These are phyloP conservation scores for Antechinus flavipes DNA, from an alignment of 2,113 vertebrate genomes.

Conservation along the genomic window DNA sequence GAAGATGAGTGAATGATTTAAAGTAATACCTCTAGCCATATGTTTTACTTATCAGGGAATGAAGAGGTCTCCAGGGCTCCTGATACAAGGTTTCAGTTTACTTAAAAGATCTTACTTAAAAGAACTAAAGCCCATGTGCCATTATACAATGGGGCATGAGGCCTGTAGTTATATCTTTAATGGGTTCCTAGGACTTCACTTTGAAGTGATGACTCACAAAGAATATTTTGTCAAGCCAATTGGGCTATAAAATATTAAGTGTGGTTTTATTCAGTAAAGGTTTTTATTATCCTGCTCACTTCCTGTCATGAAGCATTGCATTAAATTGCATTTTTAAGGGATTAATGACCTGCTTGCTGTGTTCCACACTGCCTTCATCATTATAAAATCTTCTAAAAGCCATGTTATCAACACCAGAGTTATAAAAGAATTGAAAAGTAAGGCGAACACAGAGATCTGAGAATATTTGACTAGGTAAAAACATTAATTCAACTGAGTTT, in stretches of 20 bases:
- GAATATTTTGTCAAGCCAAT: constrained; percentile 83
- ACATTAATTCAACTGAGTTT: constrained; percentile 59
- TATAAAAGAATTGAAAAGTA: constrained; percentile 73
- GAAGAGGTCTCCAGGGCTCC: constrained; percentile 52
- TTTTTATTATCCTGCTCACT: constrained; percentile 86
- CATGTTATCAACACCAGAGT: constrained; percentile 74
- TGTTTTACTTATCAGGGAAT: constrained; percentile 62
- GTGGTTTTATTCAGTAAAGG: constrained; percentile 84
- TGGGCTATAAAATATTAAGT: constrained; percentile 84
- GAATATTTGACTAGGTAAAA: constrained; percentile 2
- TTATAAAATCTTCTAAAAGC: constrained; percentile 78
- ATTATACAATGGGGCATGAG: constrained; percentile 62
- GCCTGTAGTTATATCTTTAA: constrained; percentile 77
- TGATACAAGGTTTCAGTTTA: constrained; percentile 51
- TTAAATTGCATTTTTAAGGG: constrained; percentile 84
- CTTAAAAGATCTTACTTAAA: constrained; percentile 70
- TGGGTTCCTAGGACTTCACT: constrained; percentile 81
- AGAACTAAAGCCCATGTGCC: constrained; percentile 51
- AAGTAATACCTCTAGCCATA: not conserved
- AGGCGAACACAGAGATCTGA: constrained; percentile 57
- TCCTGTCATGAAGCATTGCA: constrained; percentile 85
- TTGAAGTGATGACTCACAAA: constrained; percentile 86
- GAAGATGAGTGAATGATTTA: constrained; percentile 30
- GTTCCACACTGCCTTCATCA: constrained; percentile 78
- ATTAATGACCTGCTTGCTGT: constrained; percentile 82